Base-by-base conservation (phyloP, 2,888 invertebrate species). In the Philopedon plagiatum region DNA sequence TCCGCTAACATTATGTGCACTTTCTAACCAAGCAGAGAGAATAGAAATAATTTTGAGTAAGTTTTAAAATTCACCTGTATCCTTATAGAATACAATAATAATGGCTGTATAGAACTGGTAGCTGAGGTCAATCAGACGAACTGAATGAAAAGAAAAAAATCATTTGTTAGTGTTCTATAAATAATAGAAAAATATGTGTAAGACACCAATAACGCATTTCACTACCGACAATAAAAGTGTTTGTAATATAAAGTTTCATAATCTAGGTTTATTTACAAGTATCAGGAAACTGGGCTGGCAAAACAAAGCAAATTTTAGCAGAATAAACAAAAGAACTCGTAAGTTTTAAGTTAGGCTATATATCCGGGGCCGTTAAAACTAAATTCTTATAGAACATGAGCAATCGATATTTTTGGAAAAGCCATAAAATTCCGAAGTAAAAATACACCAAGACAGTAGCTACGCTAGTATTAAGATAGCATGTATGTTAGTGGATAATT, bases 281-380 rank as follows among this genome's bases (percentile, higher is more conserved):
- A 37, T 44, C 56, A 56, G 57, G 62, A 69, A 56, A 63, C 44
- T 37, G 15, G 54, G 39, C 56, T 41, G 18, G 62, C 62, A 69
- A 62, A 62, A 44, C 56, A 41, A 56, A 69, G 39, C 54, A 23
- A 68, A 39, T 60, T 54, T 67, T 39, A 37, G 46, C 26, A 13
- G 26, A 44, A 63, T 76, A 76, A 75, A 76, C 76, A 75, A 72
- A 49, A 44, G 51, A 70, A 71, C 54, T 62, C 64, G 70, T 74
- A 74, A 73, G 72, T 71, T 73, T 68, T 58, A 39, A 21, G 62
- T 67, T 44, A 56, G 76, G 77, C 78, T 78, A 79, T 71, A 71
- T 76, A 77, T 77, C 77, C 77, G 76, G 78, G 74, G 74, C 72
- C 66, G 66, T 79, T 76, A 79, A 75, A 78, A 64, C 13, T 9